Evolutionary conservation across 2,888 invertebrate species (phyloP).

Genomic region (Drosophila colorata): DNA sequence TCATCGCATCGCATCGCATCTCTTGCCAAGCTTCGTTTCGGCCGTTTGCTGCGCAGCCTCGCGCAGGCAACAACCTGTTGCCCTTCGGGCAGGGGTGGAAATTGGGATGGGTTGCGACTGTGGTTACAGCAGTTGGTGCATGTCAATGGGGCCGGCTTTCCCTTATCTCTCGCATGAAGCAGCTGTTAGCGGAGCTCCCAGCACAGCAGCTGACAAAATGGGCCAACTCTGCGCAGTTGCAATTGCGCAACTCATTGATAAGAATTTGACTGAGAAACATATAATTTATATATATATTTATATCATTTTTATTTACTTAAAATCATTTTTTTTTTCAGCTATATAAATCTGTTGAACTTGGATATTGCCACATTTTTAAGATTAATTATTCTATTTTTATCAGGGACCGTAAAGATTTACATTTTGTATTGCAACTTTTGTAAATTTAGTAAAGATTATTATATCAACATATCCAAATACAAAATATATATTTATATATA

Average conservation of each 20-base stretch:
- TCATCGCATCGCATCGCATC: conserved; percentile 6
- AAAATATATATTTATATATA: too few species aligned
- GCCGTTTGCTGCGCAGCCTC: conserved; percentile 73
- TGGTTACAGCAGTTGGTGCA: conserved; percentile 10
- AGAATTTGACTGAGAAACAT: conserved; percentile 1
- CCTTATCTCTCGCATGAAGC: conserved; percentile 8
- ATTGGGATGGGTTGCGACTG: not conserved
- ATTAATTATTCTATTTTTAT: too few species aligned
- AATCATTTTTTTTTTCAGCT: not conserved
- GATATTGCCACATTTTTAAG: not conserved
- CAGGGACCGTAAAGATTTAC: too few species aligned
- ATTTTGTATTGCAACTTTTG: too few species aligned
- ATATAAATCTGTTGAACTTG: not conserved
- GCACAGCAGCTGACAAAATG: conserved; percentile 33
- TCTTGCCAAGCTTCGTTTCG: conserved; percentile 28
- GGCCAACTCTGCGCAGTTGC: conserved; percentile 51
- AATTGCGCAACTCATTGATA: conserved; percentile 51
- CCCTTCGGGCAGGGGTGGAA: not conserved
- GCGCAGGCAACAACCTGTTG: conserved; percentile 58
- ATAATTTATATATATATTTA: not conserved
- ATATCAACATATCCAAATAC: too few species aligned
- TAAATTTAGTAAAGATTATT: too few species aligned
- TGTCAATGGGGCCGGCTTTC: conserved; percentile 12
- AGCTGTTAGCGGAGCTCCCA: conserved; percentile 25
- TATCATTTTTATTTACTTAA: not conserved